A percentile compares a stretch with the other conserved stretches of the same genome.
phyloP scores from a whole-genome alignment of 2,113 vertebrate species.

The Gambusia affinis region DNA sequence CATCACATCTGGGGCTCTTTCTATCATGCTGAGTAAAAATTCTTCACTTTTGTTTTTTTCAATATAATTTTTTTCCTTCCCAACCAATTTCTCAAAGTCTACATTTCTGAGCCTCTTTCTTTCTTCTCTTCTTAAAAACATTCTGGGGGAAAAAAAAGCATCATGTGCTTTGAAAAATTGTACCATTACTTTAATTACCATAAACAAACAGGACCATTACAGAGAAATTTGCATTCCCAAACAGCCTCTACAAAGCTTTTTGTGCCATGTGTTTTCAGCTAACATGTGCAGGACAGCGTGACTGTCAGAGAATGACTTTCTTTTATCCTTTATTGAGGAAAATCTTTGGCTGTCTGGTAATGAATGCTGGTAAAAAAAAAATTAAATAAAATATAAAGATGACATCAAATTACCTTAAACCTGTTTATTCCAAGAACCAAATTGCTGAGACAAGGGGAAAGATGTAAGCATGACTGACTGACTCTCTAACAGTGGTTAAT shows the following conservation, averaged over 20 bases:
- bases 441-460: background rate
- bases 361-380: background rate
- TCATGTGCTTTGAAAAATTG: conserved; percentile 41
- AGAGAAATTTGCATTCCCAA: conserved; percentile 45
- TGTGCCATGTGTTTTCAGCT: background rate
- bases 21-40: background rate
- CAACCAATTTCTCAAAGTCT: background rate
- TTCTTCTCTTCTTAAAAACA: conserved; percentile 6
- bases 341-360: conserved; percentile 3
- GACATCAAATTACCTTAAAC: conserved; percentile 3
- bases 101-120: background rate
- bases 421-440: conserved; percentile 12
- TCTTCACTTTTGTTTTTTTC: background rate
- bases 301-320: background rate
- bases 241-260: background rate
- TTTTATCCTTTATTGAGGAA: conserved; percentile 19
- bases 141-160: conserved; percentile 6
- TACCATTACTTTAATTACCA: conserved; percentile 53
- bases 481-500: background rate
- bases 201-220: conserved; percentile 62
- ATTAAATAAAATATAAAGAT: background rate
- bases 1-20: background rate
- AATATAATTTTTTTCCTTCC: background rate
- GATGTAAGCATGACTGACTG: background rate
- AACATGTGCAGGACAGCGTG: conserved; percentile 12